Evolutionary conservation across 2,797 vertebrate species (phyloP).

Genomic region (Pogoniulus pusillus): DNA sequence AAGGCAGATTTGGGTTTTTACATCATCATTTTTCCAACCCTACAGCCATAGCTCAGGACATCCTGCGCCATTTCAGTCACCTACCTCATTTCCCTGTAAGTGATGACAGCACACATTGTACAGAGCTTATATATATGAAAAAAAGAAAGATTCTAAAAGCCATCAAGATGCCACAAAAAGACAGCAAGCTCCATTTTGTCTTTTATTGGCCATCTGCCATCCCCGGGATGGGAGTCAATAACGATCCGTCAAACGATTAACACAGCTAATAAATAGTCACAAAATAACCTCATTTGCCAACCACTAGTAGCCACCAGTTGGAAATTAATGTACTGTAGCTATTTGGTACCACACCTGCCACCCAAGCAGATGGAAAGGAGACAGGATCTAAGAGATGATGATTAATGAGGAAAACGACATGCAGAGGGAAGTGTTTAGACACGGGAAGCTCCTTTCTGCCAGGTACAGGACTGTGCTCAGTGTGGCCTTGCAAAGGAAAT

Average conservation of each 20-base stretch:
- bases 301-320: constrained; percentile 38
- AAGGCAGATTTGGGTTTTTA: neutral
- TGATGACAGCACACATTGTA: neutral
- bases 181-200: constrained; percentile 44
- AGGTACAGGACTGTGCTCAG: neutral
- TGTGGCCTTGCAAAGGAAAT: neutral
- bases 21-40: too few species aligned
- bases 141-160: neutral
- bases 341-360: constrained; percentile 36
- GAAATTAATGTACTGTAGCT: constrained; percentile 60
- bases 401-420: constrained; percentile 15
- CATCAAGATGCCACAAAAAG: constrained; percentile 36
- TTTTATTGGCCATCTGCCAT: constrained; percentile 73
- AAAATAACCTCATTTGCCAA: constrained; percentile 35
- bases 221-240: constrained; percentile 64
- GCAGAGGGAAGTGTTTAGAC: neutral
- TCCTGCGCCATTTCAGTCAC: neutral
- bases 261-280: constrained; percentile 72
- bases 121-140: neutral
- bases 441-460: neutral
- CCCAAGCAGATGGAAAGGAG: constrained; percentile 38
- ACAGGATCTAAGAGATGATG: neutral
- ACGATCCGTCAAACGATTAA: constrained; percentile 77
- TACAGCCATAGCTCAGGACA: neutral
- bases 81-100: neutral